Percentiles rank a stretch among this genome's conserved stretches.
These are phyloP conservation scores for Eretmochelys imbricata DNA, from an alignment of 2,113 vertebrate genomes.

Conservation along the genomic window DNA sequence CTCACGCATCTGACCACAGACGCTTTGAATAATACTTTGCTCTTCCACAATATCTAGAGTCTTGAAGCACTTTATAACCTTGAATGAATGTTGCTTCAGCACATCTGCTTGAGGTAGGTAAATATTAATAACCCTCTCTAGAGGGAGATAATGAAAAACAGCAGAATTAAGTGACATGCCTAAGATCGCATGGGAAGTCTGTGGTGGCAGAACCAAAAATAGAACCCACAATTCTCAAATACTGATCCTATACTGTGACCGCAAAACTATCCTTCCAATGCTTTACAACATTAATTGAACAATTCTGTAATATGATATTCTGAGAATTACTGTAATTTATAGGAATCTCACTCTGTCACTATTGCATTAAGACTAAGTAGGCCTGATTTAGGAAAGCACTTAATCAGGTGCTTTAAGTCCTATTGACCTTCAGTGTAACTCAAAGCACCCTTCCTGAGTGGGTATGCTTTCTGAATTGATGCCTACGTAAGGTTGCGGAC, in stretches of 20 bases:
- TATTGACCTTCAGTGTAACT: not conserved
- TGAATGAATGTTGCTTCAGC: not conserved
- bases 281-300: not conserved
- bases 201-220: not conserved
- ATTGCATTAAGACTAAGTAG: not conserved
- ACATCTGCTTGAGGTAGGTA: not conserved
- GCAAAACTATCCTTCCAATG: not conserved
- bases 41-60: accelerated
- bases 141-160: not conserved
- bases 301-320: no score
- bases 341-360: not conserved
- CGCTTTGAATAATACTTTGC: not conserved
- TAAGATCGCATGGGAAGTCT: not conserved
- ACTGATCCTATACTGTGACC: not conserved
- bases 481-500: not conserved
- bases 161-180: not conserved
- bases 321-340: not conserved
- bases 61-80: not conserved
- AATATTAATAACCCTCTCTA: not conserved
- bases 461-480: not conserved
- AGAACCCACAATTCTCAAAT: not conserved
- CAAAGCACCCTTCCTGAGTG: not conserved
- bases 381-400: not conserved
- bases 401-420: not conserved
- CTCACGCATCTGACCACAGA: not conserved